A percentile compares a stretch with the other conserved stretches of the same genome.
phyloP scores from a whole-genome alignment of 2,888 invertebrate species.

The Lydus trimaculatus region DNA sequence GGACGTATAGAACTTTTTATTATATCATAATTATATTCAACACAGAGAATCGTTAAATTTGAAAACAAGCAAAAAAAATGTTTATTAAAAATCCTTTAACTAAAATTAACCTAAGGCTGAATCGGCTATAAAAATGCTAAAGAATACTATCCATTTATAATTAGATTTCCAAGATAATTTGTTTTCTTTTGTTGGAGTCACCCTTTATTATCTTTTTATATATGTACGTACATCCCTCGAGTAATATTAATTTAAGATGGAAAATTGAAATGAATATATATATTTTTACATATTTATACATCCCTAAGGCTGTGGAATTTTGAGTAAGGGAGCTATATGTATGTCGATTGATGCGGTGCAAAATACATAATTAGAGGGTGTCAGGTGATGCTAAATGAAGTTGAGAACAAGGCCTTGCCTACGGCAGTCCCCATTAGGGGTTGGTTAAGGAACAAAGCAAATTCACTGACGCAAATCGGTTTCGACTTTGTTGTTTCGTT shows the following conservation, averaged over 20 bases:
- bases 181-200: slow-evolving; percentile 15
- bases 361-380: slow-evolving; percentile 60
- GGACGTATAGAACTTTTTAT: slow-evolving; percentile 7
- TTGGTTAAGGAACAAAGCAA: slow-evolving; percentile 35
- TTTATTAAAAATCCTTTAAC: slow-evolving; percentile 2
- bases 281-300: slow-evolving; percentile 51
- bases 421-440: slow-evolving; percentile 40
- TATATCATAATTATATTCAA: slow-evolving; percentile 24
- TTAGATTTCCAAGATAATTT: slow-evolving; percentile 13
- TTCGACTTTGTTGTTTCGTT: slow-evolving; percentile 16
- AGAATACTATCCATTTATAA: slow-evolving; percentile 11
- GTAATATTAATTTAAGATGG: slow-evolving; percentile 48
- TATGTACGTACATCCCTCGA: slow-evolving; percentile 32
- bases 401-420: slow-evolving; percentile 48
- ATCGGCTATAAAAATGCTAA: slow-evolving; percentile 21
- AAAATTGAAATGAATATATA: slow-evolving; percentile 53
- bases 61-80: slow-evolving; percentile 3
- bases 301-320: slow-evolving; percentile 36
- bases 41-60: background rate
- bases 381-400: slow-evolving; percentile 57
- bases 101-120: background rate
- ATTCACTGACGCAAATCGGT: slow-evolving; percentile 45
- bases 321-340: slow-evolving; percentile 41
- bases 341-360: slow-evolving; percentile 51
- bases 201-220: slow-evolving; percentile 28